These are phyloP conservation scores for Lates japonicus DNA, from an alignment of 2,797 vertebrate genomes.

Conservation along the genomic window DNA sequence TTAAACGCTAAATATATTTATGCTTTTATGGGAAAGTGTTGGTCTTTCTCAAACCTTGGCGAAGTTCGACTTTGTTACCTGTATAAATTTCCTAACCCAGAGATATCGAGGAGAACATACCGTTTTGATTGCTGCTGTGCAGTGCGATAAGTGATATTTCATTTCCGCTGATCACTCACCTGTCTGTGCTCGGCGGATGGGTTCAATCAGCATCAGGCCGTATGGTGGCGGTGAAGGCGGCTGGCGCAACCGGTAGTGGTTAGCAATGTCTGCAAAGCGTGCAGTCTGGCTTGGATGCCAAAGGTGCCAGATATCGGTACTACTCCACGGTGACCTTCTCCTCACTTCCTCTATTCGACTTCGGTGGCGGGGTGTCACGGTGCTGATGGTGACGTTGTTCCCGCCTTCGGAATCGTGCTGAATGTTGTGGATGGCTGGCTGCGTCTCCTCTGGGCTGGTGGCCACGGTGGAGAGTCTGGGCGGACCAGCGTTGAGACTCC, in stretches of 20 bases:
- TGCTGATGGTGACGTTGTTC: slow-evolving; percentile 92
- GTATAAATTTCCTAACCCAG: slow-evolving; percentile 11
- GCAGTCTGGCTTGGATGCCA: slow-evolving; percentile 91
- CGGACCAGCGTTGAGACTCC: slow-evolving; percentile 91
- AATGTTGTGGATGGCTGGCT: slow-evolving; percentile 94
- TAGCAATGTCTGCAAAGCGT: slow-evolving; percentile 87
- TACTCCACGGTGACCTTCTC: slow-evolving; percentile 97
- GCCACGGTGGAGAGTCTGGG: slow-evolving; percentile 94
- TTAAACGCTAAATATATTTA: background rate
- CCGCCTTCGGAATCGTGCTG: too few relatives aligned
- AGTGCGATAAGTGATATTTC: background rate
- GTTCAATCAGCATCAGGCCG: slow-evolving; percentile 86
- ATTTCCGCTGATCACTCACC: slow-evolving; percentile 86
- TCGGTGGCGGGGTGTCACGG: slow-evolving; percentile 94
- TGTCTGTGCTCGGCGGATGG: slow-evolving; percentile 90
- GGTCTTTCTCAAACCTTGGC: slow-evolving; percentile 3
- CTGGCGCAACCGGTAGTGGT: slow-evolving; percentile 90
- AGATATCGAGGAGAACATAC: background rate
- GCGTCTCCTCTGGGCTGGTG: slow-evolving; percentile 94
- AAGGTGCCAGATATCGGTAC: slow-evolving; percentile 93
- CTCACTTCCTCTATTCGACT: slow-evolving; percentile 89
- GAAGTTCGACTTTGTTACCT: too few relatives aligned
- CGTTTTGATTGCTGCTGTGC: background rate
- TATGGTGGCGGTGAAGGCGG: slow-evolving; percentile 88
- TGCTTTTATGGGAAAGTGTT: background rate